Base-by-base conservation (phyloP, 2,113 vertebrate species). In the Cariama cristata region DNA sequence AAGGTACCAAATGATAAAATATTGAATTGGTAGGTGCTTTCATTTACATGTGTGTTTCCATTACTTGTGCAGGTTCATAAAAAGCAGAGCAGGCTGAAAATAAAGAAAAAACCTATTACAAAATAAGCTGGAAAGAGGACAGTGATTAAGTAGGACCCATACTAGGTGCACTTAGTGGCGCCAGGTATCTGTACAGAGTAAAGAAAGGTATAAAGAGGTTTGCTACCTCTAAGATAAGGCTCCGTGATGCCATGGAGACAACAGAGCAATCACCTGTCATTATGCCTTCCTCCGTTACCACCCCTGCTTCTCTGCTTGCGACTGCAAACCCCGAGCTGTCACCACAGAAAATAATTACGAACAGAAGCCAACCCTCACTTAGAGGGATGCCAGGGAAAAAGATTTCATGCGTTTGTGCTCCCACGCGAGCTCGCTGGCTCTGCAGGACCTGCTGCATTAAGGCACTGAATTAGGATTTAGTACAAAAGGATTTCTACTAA, bases 201-300 rank as follows among this genome's bases (percentile, higher is more conserved):
- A 58, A 45, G 30, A 76, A 92, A 93, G 24, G 58, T 38, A 9
- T 27, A 49, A 88, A 45, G 40, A 64, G 22, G 55, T 71, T 77
- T 95, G 89, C 82, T 85, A 68, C 38, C 59, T 74, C 50, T 35
- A 53, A 90, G 69, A 81, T 58, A 88, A 96, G 89, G 69, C 49
- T 96, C 68, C 64, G 84, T 55, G 94, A 93, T 91, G 76, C 86
- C 90, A 93, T 86, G 73, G 93, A 96, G 95, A 95, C 93, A 95
- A 79, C 91, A 84, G 44, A 97, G 90, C 53, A 47, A 90, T 95
- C 84, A 88, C 62, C 52, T 86, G 79, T 50, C 87, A 87, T 68
- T 66, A 45, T 32, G 68, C 58, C 79, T 86, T 66, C 74, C 32
- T 63, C 53, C 9, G 4, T 64, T 27, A n/a, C 83, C 60, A 80